Evolutionary conservation across 2,888 invertebrate genomes (phyloP), one percentile per base, ranked within the genome.

Genomic region (Caenorhabditis sp.): DNA sequence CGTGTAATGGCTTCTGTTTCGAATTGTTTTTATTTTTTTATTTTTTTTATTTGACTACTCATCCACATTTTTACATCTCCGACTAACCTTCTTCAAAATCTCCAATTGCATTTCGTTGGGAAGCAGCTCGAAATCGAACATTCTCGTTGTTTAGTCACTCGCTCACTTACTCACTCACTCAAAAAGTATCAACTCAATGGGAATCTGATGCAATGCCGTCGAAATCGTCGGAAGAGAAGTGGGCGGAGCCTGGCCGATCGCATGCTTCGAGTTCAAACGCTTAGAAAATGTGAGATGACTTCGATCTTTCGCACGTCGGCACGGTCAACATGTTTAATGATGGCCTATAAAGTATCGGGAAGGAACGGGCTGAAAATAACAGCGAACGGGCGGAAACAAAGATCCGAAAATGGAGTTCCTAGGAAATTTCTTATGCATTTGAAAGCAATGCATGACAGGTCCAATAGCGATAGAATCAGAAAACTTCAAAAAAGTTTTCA

Each of bases 41-140:
- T n/a, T n/a, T n/a, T n/a, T n/a, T n/a, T n/a, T n/a, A n/a, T n/a
- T n/a, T n/a, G n/a, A n/a, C n/a, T n/a, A n/a, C n/a, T n/a, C n/a
- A n/a, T n/a, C n/a, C n/a, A n/a, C n/a, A n/a, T n/a, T n/a, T 35
- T 9, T 7, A 13, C 6, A 13, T 3, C 35, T 2, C 6, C 35
- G n/a, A 70, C 59, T 43, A 8, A 70, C 70, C 22, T 53, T 52
- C 53, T 70, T 70, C 15, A 70, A 39, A 17, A 70, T 43, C 45
- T 70, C 70, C 45, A 70, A 20, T 35, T 70, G 70, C 70, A 70
- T 61, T 45, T 70, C 70, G 52, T 59, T 59, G 11, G 70, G 70
- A 5, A 70, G 24, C 22, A 53, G 30, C 24, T 70, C 70, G 17
- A 70, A 70, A 0, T 70, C 70, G 35, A 70, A 70, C 61, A 70